Evolutionary conservation across 2,797 vertebrate species (phyloP).

Genomic region (Galaxias olidus): DNA sequence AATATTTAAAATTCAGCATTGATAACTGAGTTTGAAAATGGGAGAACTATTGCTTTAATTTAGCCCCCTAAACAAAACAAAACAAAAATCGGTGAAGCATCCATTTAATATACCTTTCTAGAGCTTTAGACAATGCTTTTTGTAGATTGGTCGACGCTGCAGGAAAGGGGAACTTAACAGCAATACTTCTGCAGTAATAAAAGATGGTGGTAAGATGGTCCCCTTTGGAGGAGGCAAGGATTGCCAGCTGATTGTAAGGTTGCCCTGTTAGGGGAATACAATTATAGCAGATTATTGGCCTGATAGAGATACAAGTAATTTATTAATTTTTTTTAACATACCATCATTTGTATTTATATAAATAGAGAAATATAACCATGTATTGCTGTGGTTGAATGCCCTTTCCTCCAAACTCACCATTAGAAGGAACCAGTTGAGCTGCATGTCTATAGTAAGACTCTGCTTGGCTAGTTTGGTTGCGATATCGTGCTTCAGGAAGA

Average conservation of each 20-base stretch:
- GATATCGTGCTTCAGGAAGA: conserved; percentile 86
- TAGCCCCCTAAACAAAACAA: too few species aligned
- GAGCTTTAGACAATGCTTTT: conserved; percentile 98
- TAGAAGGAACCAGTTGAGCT: conserved; percentile 98
- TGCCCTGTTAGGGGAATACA: conserved; percentile 94
- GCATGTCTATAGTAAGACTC: conserved; percentile 99
- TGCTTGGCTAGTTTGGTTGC: conserved; percentile 99
- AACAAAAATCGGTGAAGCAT: too few species aligned
- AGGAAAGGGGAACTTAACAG: conserved; percentile 98
- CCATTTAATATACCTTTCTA: conserved; percentile 86
- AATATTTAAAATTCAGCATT: too few species aligned
- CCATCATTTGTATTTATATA: too few species aligned
- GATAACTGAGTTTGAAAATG: too few species aligned
- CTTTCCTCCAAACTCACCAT: too few species aligned
- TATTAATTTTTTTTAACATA: too few species aligned
- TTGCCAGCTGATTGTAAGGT: conserved; percentile 99
- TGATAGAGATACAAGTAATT: too few species aligned
- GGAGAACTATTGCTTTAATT: too few species aligned
- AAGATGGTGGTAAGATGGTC: conserved; percentile 99
- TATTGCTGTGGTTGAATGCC: too few species aligned
- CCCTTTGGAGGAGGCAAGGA: conserved; percentile 98
- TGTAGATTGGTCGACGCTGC: conserved; percentile 98
- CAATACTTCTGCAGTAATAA: conserved; percentile 99
- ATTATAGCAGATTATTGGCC: too few species aligned
- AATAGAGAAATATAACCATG: too few species aligned